Evolutionary conservation across 1,140 invertebrate species (phyloP).

Genomic region (Metopolophium dirhodum): DNA sequence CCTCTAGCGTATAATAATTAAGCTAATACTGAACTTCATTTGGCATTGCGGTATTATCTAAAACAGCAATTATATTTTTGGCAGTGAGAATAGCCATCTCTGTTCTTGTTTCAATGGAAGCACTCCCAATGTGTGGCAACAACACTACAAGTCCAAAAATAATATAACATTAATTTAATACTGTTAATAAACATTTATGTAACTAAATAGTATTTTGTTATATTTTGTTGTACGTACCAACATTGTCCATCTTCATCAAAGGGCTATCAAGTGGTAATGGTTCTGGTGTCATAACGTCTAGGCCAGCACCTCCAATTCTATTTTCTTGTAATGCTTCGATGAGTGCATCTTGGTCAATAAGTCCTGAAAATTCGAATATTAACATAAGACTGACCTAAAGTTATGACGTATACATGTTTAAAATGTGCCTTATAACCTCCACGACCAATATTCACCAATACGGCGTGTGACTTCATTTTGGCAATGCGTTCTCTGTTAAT

Average conservation of each 20-base stretch:
- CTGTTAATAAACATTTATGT: background rate
- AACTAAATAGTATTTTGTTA: background rate
- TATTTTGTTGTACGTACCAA: conserved; percentile 65
- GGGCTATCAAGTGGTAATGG: conserved; percentile 82
- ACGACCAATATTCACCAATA: conserved; percentile 85
- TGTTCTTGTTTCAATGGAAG: conserved; percentile 76
- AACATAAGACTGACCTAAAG: background rate
- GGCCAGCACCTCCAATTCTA: conserved; percentile 81
- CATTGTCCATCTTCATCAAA: conserved; percentile 80
- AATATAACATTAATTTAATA: background rate
- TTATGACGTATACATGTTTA: background rate
- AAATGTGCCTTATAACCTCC: conserved; percentile 65
- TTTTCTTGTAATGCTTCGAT: conserved; percentile 76
- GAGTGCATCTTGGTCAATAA: conserved; percentile 74
- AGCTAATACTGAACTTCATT: conserved; percentile 47
- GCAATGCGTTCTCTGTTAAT: conserved; percentile 77
- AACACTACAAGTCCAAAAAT: conserved; percentile 53
- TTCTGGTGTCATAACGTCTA: conserved; percentile 93
- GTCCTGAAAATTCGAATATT: conserved; percentile 50
- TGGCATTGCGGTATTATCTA: conserved; percentile 74
- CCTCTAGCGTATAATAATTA: background rate
- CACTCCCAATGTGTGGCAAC: conserved; percentile 84
- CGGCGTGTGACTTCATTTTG: conserved; percentile 83
- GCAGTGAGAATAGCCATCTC: conserved; percentile 81
- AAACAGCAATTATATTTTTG: conserved; percentile 79